Percentiles rank a stretch among this genome's conserved stretches.
These are phyloP conservation scores for Phylloscopus trochilus DNA, from an alignment of 2,113 vertebrate species.

Conservation along the genomic window DNA sequence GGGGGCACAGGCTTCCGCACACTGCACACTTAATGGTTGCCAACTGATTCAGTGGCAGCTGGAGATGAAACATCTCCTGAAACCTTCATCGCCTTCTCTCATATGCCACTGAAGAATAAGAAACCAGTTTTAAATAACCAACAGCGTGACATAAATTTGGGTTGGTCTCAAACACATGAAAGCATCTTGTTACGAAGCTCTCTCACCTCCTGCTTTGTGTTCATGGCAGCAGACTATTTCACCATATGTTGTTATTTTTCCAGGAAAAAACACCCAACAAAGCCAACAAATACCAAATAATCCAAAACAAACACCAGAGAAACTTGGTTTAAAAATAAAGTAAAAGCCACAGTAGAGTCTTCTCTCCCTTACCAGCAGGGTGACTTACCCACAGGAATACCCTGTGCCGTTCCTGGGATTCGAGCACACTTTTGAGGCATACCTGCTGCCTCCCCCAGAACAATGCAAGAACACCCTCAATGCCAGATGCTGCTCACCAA, in stretches of 20 bases:
- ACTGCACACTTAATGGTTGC: background rate
- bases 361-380: background rate
- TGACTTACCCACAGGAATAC: background rate
- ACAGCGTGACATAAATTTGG: background rate
- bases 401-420: background rate
- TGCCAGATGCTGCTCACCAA: background rate
- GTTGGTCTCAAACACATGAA: background rate
- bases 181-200: background rate
- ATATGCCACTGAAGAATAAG: background rate
- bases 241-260: slow-evolving; percentile 37
- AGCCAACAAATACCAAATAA: slow-evolving; percentile 17
- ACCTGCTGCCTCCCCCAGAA: background rate
- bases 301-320: slow-evolving; percentile 2
- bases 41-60: background rate
- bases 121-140: background rate
- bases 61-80: background rate
- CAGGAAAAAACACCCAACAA: background rate
- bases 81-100: background rate
- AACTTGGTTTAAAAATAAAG: background rate
- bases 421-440: background rate
- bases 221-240: slow-evolving; percentile 17
- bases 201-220: background rate
- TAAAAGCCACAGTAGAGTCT: background rate
- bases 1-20: fast-evolving
- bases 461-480: background rate